phyloP scores from a whole-genome alignment of 2,113 vertebrate genomes.

The Himantopus leucocephalus region DNA sequence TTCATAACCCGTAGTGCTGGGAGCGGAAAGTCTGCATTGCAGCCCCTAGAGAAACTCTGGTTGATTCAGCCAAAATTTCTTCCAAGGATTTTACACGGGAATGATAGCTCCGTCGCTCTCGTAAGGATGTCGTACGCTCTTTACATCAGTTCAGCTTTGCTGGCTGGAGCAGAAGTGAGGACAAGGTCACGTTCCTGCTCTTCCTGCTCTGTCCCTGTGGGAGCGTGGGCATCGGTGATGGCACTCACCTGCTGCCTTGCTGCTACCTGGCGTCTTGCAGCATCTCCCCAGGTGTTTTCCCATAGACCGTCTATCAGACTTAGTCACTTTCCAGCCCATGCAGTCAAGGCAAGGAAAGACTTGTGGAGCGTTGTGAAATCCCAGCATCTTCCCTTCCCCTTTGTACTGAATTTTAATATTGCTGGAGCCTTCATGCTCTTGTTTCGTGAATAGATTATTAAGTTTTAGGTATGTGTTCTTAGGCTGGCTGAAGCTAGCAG shows the following conservation, averaged over 20 bases:
- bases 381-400: background rate
- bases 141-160: background rate
- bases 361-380: background rate
- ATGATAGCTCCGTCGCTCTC: background rate
- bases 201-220: background rate
- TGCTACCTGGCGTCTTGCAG: background rate
- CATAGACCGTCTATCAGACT: fast-evolving
- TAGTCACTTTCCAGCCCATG: background rate
- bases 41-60: background rate
- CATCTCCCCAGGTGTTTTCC: background rate
- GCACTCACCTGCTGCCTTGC: background rate
- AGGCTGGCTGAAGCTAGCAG: background rate
- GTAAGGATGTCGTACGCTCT: background rate
- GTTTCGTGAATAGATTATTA: background rate
- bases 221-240: fast-evolving
- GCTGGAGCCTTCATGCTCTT: background rate
- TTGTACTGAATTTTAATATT: background rate
- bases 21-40: background rate
- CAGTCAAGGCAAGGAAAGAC: background rate
- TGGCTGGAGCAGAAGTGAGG: background rate
- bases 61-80: background rate
- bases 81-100: background rate
- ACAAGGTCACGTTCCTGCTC: background rate
- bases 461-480: background rate
- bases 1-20: background rate